phyloP scores from a whole-genome alignment of 1,140 invertebrate species.

The Scaptomyza graminum region DNA sequence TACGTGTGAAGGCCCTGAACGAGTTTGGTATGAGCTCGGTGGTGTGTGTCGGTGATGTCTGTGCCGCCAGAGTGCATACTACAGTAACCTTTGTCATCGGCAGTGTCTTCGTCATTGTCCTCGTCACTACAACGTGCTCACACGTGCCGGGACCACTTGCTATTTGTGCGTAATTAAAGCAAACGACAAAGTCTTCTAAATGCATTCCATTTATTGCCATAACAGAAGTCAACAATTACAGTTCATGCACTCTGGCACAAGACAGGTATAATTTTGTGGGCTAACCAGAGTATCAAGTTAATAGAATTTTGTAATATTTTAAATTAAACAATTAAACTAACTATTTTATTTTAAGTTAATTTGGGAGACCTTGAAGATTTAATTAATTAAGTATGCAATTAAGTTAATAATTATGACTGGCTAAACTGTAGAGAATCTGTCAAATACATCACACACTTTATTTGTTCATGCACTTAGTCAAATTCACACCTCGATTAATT shows the following conservation, averaged over 20 bases:
- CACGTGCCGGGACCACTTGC: constrained; percentile 59
- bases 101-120: constrained; percentile 18
- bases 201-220: constrained; percentile 35
- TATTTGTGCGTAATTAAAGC: constrained; percentile 63
- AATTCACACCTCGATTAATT: background rate
- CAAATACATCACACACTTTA: too few species aligned
- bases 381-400: too few species aligned
- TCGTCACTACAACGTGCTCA: constrained; percentile 6
- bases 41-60: background rate
- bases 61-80: background rate
- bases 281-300: too few species aligned
- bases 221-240: constrained; percentile 9
- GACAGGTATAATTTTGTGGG: background rate
- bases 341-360: too few species aligned
- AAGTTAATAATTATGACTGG: too few species aligned
- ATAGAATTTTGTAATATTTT: too few species aligned
- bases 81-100: too few species aligned
- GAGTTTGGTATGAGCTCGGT: background rate
- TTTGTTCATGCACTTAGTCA: background rate
- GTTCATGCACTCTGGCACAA: constrained; percentile 16
- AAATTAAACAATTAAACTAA: too few species aligned
- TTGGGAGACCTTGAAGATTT: too few species aligned
- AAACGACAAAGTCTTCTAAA: constrained; percentile 36
- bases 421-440: too few species aligned
- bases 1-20: constrained; percentile 10